Conservation (phyloP, 2,888 invertebrate species). For the Leucophenga montana region DNA sequence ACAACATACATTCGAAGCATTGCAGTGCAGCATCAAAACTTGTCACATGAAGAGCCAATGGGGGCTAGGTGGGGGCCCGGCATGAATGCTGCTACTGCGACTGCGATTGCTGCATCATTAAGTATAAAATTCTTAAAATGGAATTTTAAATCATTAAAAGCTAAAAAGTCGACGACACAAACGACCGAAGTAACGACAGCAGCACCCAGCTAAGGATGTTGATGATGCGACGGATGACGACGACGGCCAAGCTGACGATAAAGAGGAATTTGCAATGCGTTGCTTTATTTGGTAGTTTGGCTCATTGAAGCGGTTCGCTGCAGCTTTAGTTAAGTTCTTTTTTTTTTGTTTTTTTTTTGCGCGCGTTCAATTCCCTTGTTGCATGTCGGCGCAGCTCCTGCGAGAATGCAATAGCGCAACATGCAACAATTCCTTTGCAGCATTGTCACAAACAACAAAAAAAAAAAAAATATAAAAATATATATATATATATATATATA, state of each 20-base stretch:
- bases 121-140: constrained; percentile 74
- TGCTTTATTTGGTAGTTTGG: constrained; percentile 63
- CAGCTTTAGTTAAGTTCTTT: background rate
- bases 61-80: constrained; percentile 23
- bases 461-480: constrained; percentile 40
- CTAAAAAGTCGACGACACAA: constrained; percentile 47
- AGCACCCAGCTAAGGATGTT: constrained; percentile 19
- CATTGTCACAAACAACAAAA: constrained; percentile 56
- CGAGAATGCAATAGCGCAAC: constrained; percentile 42
- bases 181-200: constrained; percentile 31
- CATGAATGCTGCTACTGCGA: constrained; percentile 27
- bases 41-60: background rate
- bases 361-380: constrained; percentile 9
- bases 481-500: too few species aligned
- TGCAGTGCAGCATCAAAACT: background rate
- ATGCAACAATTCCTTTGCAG: constrained; percentile 55
- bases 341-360: too few species aligned
- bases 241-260: constrained; percentile 31
- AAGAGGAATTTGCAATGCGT: constrained; percentile 64
- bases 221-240: constrained; percentile 3
- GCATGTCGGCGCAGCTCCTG: constrained; percentile 37
- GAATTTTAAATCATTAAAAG: constrained; percentile 72
- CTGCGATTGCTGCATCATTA: constrained; percentile 66
- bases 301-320: background rate
- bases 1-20: constrained; percentile 28